Base-by-base conservation (phyloP, 2,113 vertebrate species). In the Verasper variegatus region DNA sequence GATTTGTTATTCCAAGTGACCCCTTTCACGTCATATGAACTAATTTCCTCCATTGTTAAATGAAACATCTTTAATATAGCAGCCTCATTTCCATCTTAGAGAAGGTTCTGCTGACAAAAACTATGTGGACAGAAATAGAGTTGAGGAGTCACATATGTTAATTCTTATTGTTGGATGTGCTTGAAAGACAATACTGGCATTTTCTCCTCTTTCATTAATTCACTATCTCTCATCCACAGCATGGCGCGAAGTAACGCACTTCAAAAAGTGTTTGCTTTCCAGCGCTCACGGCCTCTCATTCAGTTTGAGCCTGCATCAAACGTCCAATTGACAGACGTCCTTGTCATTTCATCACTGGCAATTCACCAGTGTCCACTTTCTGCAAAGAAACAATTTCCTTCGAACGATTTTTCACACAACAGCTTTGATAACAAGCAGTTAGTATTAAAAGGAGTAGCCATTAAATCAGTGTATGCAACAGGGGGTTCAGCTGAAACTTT, bases 251-350 rank as follows among this genome's bases (percentile, higher is more conserved):
- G 86, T 81, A 73, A 78, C 2, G 17, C 20, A 64, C 83, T 85
- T 92, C 89, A 91, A 89, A 92, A 85, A 60, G 11, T 63, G 54
- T 78, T 83, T 84, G 59, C 81, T 78, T 80, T 76, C 65, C 61
- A 35, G 68, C 18, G 71, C 80, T 75, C 57, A 15, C 72, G 52
- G 69, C 54, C 72, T 64, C 74, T 87, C 74, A 78, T 88, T 86
- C 72, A 67, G 75, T 60, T 64, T 65, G 71, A 78, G 61, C 58
- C 65, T n/a, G 70, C 85, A 87, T 89, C 86, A 88, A 91, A 88
- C 83, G 37, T 83, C 77, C 80, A 85, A 72, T 89, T 85, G 86
- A 86, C 71, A 81, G 85, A 88, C 83, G 81, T 86, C 59, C 64
- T 76, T 88, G 85, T 90, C 86, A 88, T 76, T 63, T 87, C 69